Conservation (phyloP, 2,113 vertebrate species). For the Corythaixoides concolor region DNA sequence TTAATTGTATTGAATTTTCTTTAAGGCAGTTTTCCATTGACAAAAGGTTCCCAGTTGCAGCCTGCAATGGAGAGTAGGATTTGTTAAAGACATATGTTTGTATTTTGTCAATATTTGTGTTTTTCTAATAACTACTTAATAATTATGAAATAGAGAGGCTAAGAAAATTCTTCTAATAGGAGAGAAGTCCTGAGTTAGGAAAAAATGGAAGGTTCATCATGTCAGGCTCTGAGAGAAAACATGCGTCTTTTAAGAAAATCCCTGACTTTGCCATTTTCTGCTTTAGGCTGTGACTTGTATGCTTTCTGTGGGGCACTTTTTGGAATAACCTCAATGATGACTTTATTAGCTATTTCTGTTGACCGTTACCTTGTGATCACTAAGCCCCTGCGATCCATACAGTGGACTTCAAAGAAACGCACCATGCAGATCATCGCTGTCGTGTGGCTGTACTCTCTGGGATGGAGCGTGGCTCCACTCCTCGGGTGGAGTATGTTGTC, state of each 20-base stretch:
- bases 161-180: background rate
- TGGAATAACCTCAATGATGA: conserved; percentile 77
- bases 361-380: conserved; percentile 75
- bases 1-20: conserved; percentile 61
- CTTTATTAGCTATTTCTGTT: conserved; percentile 69
- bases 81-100: background rate
- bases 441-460: conserved; percentile 70
- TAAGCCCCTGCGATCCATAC: conserved; percentile 67
- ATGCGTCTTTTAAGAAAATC: background rate
- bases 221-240: background rate
- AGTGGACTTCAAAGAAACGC: conserved; percentile 63
- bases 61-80: background rate
- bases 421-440: conserved; percentile 20
- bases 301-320: conserved; percentile 75
- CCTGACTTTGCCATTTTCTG: background rate
- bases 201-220: background rate
- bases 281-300: conserved; percentile 69
- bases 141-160: background rate
- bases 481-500: conserved; percentile 72
- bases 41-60: background rate
- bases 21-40: conserved; percentile 68
- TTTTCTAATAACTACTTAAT: background rate
- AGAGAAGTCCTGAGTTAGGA: background rate
- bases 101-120: background rate
- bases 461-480: conserved; percentile 66